These are phyloP conservation scores for Scaptomyza reducta DNA, from an alignment of 2,888 invertebrate species.

Conservation along the genomic window DNA sequence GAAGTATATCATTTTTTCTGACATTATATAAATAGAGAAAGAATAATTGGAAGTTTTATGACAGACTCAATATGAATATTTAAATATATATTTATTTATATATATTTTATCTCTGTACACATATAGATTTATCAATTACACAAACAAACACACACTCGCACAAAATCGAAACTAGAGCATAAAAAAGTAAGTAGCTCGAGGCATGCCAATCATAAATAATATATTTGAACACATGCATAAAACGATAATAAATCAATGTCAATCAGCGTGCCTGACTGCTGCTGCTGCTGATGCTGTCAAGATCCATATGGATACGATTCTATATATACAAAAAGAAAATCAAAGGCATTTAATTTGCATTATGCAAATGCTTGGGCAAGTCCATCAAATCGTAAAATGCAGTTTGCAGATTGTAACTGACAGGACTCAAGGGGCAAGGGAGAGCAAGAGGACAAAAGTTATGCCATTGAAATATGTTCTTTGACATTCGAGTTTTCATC, in stretches of 20 bases:
- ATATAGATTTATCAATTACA: background rate
- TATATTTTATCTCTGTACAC: background rate
- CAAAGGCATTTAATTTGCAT: slow-evolving; percentile 47
- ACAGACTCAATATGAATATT: too few relatives aligned
- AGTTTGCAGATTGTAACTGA: slow-evolving; percentile 10
- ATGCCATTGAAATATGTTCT: too few relatives aligned
- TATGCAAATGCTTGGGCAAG: slow-evolving; percentile 41
- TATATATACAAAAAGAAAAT: background rate
- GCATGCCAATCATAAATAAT: slow-evolving; percentile 34
- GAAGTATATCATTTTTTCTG: too few relatives aligned
- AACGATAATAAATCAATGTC: slow-evolving; percentile 51
- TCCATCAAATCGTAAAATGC: slow-evolving; percentile 30
- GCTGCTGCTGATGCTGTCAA: slow-evolving; percentile 4
- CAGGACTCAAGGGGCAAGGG: too few relatives aligned
- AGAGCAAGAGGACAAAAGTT: too few relatives aligned
- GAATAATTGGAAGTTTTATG: too few relatives aligned
- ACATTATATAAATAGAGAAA: too few relatives aligned
- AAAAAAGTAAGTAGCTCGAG: slow-evolving; percentile 17
- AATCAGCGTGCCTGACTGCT: slow-evolving; percentile 33
- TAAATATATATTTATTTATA: background rate
- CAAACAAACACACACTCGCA: background rate
- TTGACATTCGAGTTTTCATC: background rate
- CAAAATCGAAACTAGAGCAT: background rate
- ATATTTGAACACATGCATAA: slow-evolving; percentile 32
- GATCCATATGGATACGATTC: slow-evolving; percentile 25